A percentile compares a stretch with the other conserved stretches of the same genome.
phyloP scores from a whole-genome alignment of 1,140 invertebrate genomes.

The Microplitis demolitor region DNA sequence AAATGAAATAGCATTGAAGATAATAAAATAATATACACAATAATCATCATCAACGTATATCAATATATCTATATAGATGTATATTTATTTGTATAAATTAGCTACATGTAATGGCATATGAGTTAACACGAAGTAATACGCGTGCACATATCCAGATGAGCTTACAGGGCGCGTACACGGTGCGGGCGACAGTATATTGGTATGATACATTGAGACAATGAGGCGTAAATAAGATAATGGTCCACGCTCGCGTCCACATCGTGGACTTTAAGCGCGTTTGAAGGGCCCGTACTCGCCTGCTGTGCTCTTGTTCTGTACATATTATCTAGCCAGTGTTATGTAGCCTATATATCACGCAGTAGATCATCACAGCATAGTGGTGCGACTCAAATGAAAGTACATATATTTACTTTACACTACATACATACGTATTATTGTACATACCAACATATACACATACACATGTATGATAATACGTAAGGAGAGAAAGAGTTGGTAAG shows the following conservation, averaged over 20 bases:
- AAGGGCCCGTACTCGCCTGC: conserved; percentile 34
- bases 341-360: not conserved
- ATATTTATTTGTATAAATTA: not conserved
- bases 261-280: conserved; percentile 42
- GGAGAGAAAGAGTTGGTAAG: not conserved
- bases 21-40: no score
- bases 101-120: not conserved
- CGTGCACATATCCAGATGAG: conserved; percentile 34
- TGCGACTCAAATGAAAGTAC: no score
- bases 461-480: not conserved
- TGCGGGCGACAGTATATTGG: conserved; percentile 44
- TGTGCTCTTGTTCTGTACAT: not conserved
- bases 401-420: no score
- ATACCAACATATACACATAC: not conserved
- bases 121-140: conserved; percentile 33
- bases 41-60: no score
- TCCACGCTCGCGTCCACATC: conserved; percentile 45
- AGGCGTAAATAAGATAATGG: conserved; percentile 62
- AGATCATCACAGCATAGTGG: not conserved
- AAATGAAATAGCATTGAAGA: no score
- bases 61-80: no score
- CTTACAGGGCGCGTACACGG: conserved; percentile 22
- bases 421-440: no score
- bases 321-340: not conserved
- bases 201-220: conserved; percentile 61